Conservation (phyloP, 1,140 invertebrate genomes). For the Radopholus similis region DNA sequence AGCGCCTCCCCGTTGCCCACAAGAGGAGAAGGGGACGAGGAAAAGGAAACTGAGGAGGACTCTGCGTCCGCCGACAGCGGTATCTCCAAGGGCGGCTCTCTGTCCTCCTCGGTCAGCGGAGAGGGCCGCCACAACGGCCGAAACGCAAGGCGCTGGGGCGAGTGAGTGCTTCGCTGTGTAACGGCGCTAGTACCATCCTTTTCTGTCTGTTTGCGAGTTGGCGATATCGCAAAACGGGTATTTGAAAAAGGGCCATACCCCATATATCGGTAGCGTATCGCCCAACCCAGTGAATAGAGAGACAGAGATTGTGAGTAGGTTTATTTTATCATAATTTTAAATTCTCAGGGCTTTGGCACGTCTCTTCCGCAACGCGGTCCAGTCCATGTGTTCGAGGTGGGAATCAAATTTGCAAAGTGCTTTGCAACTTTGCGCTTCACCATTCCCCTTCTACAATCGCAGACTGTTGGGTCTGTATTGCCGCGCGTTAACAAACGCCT, state of each 20-base stretch:
- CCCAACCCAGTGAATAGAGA: too few species aligned
- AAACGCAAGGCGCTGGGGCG: not conserved
- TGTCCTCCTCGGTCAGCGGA: not conserved
- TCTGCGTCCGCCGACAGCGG: not conserved
- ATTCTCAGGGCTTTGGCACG: not conserved
- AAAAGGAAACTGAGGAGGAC: not conserved
- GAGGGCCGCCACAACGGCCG: not conserved
- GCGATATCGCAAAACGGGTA: too few species aligned
- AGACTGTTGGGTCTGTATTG: conserved; percentile 39
- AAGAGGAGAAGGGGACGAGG: not conserved
- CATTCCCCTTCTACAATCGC: not conserved
- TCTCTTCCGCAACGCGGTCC: not conserved
- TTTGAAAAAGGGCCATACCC: too few species aligned
- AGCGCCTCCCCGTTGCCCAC: not conserved
- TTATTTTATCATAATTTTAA: too few species aligned
- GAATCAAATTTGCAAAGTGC: not conserved
- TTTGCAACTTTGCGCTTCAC: not conserved
- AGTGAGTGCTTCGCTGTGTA: too few species aligned
- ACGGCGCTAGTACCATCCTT: too few species aligned
- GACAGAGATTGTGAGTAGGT: too few species aligned
- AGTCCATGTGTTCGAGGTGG: not conserved
- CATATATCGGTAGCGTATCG: too few species aligned
- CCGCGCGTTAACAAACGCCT: conserved; percentile 41
- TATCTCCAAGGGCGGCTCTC: not conserved
- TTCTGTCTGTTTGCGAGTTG: too few species aligned